phyloP scores from a whole-genome alignment of 2,888 invertebrate genomes.

The Seira ritae region DNA sequence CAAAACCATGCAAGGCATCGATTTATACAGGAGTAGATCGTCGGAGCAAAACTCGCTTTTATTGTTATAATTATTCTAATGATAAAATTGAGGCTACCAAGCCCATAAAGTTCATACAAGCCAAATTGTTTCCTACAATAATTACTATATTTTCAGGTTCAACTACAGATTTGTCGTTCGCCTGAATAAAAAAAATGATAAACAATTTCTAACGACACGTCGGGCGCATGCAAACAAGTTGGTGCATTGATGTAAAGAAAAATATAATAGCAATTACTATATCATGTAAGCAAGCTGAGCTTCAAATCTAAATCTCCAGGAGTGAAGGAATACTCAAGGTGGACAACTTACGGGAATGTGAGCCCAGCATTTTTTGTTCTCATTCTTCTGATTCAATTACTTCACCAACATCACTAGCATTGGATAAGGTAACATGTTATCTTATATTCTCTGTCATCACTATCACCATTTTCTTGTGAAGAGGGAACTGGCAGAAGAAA shows the following conservation, averaged over 20 bases:
- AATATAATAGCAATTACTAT: no score
- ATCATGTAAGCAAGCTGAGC: no score
- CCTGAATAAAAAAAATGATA: background rate
- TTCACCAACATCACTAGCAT: background rate
- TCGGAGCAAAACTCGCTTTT: background rate
- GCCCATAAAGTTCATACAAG: slow-evolving; percentile 24
- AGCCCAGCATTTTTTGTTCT: background rate
- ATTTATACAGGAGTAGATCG: background rate
- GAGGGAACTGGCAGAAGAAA: background rate
- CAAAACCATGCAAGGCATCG: background rate
- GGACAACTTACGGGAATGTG: background rate
- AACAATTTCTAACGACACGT: no score
- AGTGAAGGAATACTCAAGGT: background rate
- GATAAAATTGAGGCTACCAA: slow-evolving; percentile 25
- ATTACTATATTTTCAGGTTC: background rate
- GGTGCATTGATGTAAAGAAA: no score
- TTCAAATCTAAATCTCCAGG: background rate
- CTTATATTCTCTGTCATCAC: background rate
- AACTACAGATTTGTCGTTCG: background rate
- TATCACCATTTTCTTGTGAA: background rate
- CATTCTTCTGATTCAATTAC: background rate
- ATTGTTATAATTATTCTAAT: slow-evolving; percentile 42
- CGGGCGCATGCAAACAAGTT: no score
- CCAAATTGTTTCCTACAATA: background rate
- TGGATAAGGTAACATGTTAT: background rate